Conservation (phyloP, 2,888 invertebrate genomes). For the Eupithecia centaureata region DNA sequence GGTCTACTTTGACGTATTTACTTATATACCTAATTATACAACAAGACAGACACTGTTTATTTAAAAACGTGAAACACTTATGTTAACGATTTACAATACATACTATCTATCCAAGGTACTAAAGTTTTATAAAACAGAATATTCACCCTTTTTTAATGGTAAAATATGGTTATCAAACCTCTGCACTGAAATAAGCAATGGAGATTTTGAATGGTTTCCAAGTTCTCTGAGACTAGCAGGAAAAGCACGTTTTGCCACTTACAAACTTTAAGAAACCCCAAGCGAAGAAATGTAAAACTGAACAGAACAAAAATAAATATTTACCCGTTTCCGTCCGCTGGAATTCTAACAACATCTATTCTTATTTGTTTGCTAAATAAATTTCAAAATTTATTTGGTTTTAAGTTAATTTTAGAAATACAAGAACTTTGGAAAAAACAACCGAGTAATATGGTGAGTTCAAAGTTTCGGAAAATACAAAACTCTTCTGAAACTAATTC, state of each 20-base stretch:
- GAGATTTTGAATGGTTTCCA: slow-evolving; percentile 15
- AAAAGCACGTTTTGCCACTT: slow-evolving; percentile 32
- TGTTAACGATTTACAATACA: too few relatives aligned
- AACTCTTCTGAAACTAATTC: slow-evolving; percentile 39
- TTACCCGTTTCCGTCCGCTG: neutral
- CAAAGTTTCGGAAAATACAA: neutral
- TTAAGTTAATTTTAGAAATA: neutral
- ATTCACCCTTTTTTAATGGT: too few relatives aligned
- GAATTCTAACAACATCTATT: slow-evolving; percentile 4
- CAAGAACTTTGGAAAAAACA: neutral
- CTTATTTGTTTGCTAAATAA: neutral
- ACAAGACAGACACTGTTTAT: too few relatives aligned
- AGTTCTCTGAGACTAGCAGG: slow-evolving; percentile 19
- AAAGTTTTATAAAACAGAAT: too few relatives aligned
- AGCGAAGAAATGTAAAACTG: slow-evolving; percentile 13
- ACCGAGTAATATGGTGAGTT: neutral
- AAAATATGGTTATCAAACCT: neutral
- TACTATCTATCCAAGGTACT: too few relatives aligned
- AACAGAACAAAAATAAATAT: slow-evolving; percentile 22
- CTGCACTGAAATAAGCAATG: neutral
- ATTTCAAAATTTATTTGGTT: neutral
- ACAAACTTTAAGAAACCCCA: slow-evolving; percentile 20
- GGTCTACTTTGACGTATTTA: too few relatives aligned
- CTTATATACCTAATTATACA: too few relatives aligned
- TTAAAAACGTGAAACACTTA: too few relatives aligned